phyloP scores from a whole-genome alignment of 1,140 invertebrate genomes.

The Bicyclus anynana region DNA sequence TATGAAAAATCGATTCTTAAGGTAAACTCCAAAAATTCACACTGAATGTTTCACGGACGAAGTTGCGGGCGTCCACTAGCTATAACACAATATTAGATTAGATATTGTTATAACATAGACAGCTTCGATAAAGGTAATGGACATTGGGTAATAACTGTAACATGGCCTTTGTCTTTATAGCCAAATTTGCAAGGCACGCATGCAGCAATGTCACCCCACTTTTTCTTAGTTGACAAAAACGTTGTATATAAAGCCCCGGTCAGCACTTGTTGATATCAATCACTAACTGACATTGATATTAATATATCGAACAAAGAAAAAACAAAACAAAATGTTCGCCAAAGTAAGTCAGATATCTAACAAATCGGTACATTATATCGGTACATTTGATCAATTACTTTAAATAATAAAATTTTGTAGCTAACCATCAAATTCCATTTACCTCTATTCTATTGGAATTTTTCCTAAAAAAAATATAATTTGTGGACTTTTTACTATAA shows the following conservation, averaged over 20 bases:
- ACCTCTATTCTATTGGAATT: too few species aligned
- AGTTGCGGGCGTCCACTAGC: too few species aligned
- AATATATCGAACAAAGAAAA: background rate
- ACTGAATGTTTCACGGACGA: too few species aligned
- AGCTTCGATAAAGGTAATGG: background rate
- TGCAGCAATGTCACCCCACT: slow-evolving; percentile 14
- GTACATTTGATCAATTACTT: too few species aligned
- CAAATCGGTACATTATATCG: too few species aligned
- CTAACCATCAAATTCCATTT: too few species aligned
- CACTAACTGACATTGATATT: slow-evolving; percentile 23
- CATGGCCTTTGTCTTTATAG: slow-evolving; percentile 9
- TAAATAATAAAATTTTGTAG: too few species aligned
- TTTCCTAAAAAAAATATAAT: background rate
- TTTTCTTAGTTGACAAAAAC: background rate
- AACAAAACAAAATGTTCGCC: slow-evolving; percentile 33
- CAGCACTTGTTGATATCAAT: slow-evolving; percentile 44
- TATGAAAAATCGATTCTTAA: too few species aligned
- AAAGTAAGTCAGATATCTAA: slow-evolving; percentile 21
- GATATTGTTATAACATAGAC: background rate
- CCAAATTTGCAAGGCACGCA: slow-evolving; percentile 7
- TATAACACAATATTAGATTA: background rate
- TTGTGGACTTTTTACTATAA: too few species aligned
- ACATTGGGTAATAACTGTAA: slow-evolving; percentile 7
- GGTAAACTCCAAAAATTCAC: too few species aligned
- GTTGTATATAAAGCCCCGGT: slow-evolving; percentile 12